Conservation (phyloP, 2,113 vertebrate genomes). For the Eulemur macaco region DNA sequence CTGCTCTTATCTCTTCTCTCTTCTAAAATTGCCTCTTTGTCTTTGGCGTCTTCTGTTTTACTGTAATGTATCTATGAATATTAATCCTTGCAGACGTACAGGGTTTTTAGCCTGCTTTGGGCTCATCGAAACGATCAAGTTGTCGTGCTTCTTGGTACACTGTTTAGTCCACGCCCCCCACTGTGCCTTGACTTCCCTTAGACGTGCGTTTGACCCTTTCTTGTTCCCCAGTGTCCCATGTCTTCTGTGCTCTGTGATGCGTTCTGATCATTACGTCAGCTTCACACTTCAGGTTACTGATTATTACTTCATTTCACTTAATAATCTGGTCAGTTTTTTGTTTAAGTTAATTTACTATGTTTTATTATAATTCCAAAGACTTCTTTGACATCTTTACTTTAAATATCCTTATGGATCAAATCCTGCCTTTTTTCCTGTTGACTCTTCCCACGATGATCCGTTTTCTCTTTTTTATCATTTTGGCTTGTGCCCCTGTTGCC, state of each 20-base stretch:
- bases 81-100: not conserved
- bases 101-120: rapidly evolving
- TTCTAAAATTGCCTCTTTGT: not conserved
- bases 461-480: not conserved
- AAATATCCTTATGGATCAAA: not conserved
- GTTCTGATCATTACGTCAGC: not conserved
- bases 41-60: not conserved
- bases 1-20: not conserved
- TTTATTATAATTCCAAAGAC: too few species aligned
- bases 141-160: not conserved
- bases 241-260: not conserved
- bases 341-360: not conserved
- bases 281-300: not conserved
- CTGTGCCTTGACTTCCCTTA: too few species aligned
- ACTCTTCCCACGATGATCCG: not conserved
- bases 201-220: not conserved
- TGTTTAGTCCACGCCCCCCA: not conserved
- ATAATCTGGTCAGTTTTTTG: not conserved
- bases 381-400: not conserved
- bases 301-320: not conserved
- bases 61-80: not conserved
- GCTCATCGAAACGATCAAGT: not conserved
- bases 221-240: too few species aligned
- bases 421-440: not conserved
- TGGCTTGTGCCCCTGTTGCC: too few species aligned